phyloP scores from a whole-genome alignment of 1,140 invertebrate species.

The Amyelois transitella region DNA sequence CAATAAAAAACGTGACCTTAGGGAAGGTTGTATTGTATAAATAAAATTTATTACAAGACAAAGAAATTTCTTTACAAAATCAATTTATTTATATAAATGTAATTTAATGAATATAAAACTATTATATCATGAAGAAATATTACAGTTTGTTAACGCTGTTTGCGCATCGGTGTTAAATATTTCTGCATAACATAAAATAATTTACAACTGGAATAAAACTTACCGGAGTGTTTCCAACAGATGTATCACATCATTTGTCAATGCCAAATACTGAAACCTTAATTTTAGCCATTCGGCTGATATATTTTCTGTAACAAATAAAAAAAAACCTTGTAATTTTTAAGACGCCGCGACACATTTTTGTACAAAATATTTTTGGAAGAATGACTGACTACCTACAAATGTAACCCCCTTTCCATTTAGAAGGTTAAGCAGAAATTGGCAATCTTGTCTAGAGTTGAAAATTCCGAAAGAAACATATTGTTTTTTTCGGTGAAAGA shows the following conservation, averaged over 20 bases:
- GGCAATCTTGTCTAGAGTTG: too few relatives aligned
- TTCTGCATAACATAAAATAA: conserved; percentile 58
- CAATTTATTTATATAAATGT: too few relatives aligned
- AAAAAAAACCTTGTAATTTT: too few relatives aligned
- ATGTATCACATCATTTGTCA: conserved; percentile 78
- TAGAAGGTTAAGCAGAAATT: too few relatives aligned
- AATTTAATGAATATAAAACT: conserved; percentile 22
- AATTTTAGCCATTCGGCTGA: conserved; percentile 85
- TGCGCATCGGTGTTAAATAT: conserved; percentile 37
- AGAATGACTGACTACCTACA: too few relatives aligned
- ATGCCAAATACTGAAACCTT: conserved; percentile 82
- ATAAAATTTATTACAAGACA: conserved; percentile 13
- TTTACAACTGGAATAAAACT: conserved; percentile 22
- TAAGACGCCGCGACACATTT: too few relatives aligned
- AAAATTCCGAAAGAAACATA: too few relatives aligned
- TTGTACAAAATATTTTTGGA: too few relatives aligned
- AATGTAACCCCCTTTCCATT: too few relatives aligned
- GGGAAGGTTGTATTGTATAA: neutral
- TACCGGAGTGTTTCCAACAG: conserved; percentile 79
- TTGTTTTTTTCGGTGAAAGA: too few relatives aligned
- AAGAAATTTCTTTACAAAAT: conserved; percentile 34
- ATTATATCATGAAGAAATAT: conserved; percentile 66
- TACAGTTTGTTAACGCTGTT: conserved; percentile 17
- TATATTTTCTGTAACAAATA: conserved; percentile 76
- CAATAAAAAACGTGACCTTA: neutral